Evolutionary conservation across 2,888 invertebrate genomes (phyloP), one percentile per base, ranked within the genome.

Genomic region (Tetranychus truncatus): DNA sequence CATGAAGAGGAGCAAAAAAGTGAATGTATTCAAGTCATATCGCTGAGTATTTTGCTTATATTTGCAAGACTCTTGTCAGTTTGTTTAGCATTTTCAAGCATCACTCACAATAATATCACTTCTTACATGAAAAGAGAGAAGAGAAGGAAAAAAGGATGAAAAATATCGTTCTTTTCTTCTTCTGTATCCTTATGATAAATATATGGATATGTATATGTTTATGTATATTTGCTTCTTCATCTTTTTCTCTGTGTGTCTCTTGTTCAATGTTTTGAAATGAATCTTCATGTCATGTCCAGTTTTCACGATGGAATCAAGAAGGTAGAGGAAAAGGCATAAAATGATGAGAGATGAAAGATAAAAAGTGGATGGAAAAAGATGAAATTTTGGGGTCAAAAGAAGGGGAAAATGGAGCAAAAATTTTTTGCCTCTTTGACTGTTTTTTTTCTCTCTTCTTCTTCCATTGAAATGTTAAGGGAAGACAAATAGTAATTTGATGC

Each of bases 51-150:
- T 55, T 55, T 55, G 55, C 55, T 55, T 55, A 55, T 55, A 55
- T 55, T 55, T 55, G 55, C 55, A 55, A 55, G 55, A 55, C 55
- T 55, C 55, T 55, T 55, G 55, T 55, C 55, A 55, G 55, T 55
- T 55, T 55, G 9, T 55, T 55, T 55, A 55, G 55, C 55, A 55
- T 55, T 55, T 55, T 55, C 15, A 55, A 55, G 55, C 11, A 55
- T 55, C 55, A 55, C 55, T 55, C 55, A 55, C 55, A 55, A 55
- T 55, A 15, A 15, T 9, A 55, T 55, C 11, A 55, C 34, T 34
- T 34, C 34, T 34, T 34, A 5, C 34, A 34, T 34, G 34, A 34
- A 34, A 34, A 34, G 34, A 24, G 34, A 34, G 5, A 15, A 15
- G 55, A 15, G 55, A 55, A 15, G 55, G 6, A 55, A 15, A 46